These are phyloP conservation scores for Sebastes glaucus DNA, from an alignment of 2,797 vertebrate species.

Conservation along the genomic window DNA sequence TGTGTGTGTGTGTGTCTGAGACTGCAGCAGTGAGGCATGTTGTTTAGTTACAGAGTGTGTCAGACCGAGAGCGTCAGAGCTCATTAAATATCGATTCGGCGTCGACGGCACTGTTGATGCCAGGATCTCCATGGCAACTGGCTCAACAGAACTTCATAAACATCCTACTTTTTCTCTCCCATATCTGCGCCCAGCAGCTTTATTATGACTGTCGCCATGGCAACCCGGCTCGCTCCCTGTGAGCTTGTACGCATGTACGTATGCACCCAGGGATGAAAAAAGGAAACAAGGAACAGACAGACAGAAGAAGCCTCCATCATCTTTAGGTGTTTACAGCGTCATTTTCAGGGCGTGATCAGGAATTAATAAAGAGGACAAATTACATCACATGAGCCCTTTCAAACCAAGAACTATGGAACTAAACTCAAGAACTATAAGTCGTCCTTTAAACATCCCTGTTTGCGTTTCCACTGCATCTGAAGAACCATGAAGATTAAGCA, in stretches of 20 bases:
- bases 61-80: conserved; percentile 62
- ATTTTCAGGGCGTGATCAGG: background rate
- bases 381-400: background rate
- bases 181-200: conserved; percentile 34
- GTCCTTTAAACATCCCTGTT: background rate
- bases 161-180: conserved; percentile 46
- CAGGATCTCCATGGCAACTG: conserved; percentile 69
- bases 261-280: conserved; percentile 7
- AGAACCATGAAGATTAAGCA: background rate
- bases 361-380: background rate
- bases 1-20: background rate
- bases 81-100: conserved; percentile 59
- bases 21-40: conserved; percentile 36
- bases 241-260: background rate
- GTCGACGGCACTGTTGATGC: conserved; percentile 43
- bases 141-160: conserved; percentile 71
- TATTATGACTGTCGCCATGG: conserved; percentile 80
- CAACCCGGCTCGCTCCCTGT: conserved; percentile 38
- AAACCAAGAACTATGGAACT: background rate
- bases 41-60: conserved; percentile 60
- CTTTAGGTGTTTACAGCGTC: background rate
- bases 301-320: background rate
- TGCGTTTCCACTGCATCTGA: background rate
- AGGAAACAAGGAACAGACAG: background rate
- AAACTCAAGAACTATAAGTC: background rate